A percentile compares a stretch with the other conserved stretches of the same genome.
Evolutionary conservation across 2,797 vertebrate genomes (phyloP).

Genomic region (Perodicticus potto): DNA sequence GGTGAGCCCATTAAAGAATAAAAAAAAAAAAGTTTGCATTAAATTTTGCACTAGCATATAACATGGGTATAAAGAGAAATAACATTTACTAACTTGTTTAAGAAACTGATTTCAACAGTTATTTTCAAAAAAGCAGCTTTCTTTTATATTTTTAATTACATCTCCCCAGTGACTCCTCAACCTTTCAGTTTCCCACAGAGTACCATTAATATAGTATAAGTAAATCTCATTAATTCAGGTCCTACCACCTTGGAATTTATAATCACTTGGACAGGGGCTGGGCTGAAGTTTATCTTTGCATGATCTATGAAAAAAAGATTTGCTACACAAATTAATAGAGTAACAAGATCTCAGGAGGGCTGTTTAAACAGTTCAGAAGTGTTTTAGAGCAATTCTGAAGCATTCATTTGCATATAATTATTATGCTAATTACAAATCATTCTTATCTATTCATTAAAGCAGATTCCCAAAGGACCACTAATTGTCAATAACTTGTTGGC

Average conservation of each 20-base stretch:
- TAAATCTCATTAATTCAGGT: constrained; percentile 83
- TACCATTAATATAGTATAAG: constrained; percentile 81
- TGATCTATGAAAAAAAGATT: constrained; percentile 84
- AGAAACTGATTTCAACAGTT: constrained; percentile 79
- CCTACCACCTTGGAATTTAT: constrained; percentile 80
- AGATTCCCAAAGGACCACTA: constrained; percentile 81
- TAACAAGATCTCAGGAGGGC: constrained; percentile 84
- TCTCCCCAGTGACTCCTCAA: constrained; percentile 78
- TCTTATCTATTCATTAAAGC: constrained; percentile 85
- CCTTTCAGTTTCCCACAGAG: constrained; percentile 80
- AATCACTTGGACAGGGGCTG: constrained; percentile 79
- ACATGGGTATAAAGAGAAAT: constrained; percentile 66
- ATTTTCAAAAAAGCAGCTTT: constrained; percentile 79
- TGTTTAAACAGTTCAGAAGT: constrained; percentile 83
- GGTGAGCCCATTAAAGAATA: neutral
- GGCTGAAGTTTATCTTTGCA: constrained; percentile 83
- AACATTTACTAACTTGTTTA: constrained; percentile 80
- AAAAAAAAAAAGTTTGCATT: constrained; percentile 22
- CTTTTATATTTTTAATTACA: constrained; percentile 79
- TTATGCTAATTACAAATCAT: constrained; percentile 85
- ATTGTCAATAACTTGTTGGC: constrained; percentile 85
- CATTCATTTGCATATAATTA: constrained; percentile 84
- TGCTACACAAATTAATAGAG: constrained; percentile 85
- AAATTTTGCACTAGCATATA: constrained; percentile 48
- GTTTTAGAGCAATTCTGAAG: constrained; percentile 84